Conservation (phyloP, 2,113 vertebrate genomes). For the Saguinus midas region DNA sequence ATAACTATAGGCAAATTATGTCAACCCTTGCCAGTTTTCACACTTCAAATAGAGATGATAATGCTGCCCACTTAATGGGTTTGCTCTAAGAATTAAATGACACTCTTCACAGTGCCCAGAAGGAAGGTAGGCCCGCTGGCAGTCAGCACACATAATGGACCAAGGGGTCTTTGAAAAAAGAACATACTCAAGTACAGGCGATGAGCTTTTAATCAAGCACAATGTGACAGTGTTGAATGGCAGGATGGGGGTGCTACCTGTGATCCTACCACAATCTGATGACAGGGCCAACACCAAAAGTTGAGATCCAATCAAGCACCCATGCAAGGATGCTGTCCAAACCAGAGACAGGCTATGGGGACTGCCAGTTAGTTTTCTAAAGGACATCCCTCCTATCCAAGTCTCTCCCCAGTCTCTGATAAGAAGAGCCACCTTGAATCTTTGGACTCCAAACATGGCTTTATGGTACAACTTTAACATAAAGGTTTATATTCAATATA, state of each 20-base stretch:
- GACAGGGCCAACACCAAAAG: neutral
- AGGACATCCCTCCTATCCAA: neutral
- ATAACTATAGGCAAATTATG: neutral
- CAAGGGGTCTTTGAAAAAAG: neutral
- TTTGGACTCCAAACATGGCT: neutral
- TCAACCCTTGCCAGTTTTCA: neutral
- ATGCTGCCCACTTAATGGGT: neutral
- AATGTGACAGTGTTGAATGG: neutral
- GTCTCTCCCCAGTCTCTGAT: neutral
- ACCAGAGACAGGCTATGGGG: too few relatives aligned
- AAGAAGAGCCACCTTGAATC: neutral
- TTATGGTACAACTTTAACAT: neutral
- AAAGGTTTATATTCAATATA: neutral
- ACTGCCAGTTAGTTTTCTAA: neutral
- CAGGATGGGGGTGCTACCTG: neutral
- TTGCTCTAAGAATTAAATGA: neutral
- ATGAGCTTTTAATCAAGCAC: neutral
- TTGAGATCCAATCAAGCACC: neutral
- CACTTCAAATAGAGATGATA: neutral
- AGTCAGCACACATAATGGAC: neutral
- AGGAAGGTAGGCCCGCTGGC: too few relatives aligned
- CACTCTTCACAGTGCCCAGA: too few relatives aligned
- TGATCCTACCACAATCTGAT: neutral
- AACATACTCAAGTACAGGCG: neutral
- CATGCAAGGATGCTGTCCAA: fast-evolving